Conservation (phyloP, 1,140 invertebrate species). For the Megalonaias nervosa region DNA sequence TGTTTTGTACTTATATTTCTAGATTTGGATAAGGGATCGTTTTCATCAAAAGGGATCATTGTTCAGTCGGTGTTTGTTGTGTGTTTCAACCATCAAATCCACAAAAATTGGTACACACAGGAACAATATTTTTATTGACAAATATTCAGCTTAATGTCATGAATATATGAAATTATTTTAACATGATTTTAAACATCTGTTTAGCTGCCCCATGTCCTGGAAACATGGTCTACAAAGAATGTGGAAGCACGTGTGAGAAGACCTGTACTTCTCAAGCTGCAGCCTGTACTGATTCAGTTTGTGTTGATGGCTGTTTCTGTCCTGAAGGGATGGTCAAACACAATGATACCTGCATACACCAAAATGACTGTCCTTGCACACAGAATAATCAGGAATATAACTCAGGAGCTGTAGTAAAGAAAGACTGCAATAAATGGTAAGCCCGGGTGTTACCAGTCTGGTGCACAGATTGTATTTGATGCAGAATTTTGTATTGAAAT, state of each 20-base stretch:
- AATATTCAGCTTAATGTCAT: too few species aligned
- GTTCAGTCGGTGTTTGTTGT: too few species aligned
- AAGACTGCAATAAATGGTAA: constrained; percentile 66
- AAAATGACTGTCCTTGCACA: constrained; percentile 58
- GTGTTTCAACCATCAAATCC: too few species aligned
- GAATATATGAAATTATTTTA: too few species aligned
- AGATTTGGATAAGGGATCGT: too few species aligned
- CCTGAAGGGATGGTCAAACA: constrained; percentile 73
- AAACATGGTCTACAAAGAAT: constrained; percentile 84
- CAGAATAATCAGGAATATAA: constrained; percentile 39
- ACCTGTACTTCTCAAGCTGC: constrained; percentile 78
- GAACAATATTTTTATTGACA: too few species aligned
- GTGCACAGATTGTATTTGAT: too few species aligned
- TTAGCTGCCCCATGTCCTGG: constrained; percentile 74
- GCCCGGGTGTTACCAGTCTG: background rate
- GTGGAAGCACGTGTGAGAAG: constrained; percentile 81
- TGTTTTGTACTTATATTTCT: too few species aligned
- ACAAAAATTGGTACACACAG: too few species aligned
- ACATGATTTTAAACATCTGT: background rate
- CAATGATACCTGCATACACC: constrained; percentile 49
- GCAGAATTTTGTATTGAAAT: too few species aligned
- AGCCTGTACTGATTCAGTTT: constrained; percentile 75
- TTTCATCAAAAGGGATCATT: too few species aligned
- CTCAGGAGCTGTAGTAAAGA: constrained; percentile 40
- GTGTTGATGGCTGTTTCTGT: constrained; percentile 90